Evolutionary conservation across 2,797 vertebrate species (phyloP).

Genomic region (Ataeniobius toweri): DNA sequence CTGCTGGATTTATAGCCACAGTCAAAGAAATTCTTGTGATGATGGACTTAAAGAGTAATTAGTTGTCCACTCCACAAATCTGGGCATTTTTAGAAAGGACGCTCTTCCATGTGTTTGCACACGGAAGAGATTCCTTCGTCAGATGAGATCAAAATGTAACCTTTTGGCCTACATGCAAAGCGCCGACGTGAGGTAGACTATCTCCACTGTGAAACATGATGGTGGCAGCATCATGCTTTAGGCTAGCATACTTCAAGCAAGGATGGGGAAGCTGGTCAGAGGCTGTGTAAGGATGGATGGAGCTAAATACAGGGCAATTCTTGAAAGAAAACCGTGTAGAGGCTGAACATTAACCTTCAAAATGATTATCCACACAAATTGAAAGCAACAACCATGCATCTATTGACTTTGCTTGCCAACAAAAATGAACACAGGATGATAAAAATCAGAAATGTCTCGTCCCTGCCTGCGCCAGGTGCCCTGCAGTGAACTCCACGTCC

Average conservation of each 20-base stretch:
- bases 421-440: neutral
- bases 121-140: neutral
- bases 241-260: neutral
- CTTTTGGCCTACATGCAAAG: neutral
- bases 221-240: neutral
- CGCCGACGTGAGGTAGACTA: neutral
- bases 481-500: slow-evolving; percentile 3
- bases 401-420: neutral
- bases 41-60: neutral
- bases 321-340: neutral
- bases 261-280: neutral
- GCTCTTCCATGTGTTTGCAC: neutral
- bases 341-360: neutral
- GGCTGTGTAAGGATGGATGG: too few relatives aligned
- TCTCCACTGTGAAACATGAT: neutral
- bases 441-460: neutral
- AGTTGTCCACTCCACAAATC: neutral
- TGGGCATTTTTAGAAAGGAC: neutral
- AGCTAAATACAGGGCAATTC: neutral
- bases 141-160: too few relatives aligned
- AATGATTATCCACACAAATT: neutral
- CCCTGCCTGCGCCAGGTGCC: neutral
- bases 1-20: slow-evolving; percentile 3
- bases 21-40: neutral
- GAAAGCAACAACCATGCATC: neutral